A percentile compares a stretch with the other conserved stretches of the same genome.
Evolutionary conservation across 1,140 invertebrate genomes (phyloP).

Genomic region (Brachionus koreanus): DNA sequence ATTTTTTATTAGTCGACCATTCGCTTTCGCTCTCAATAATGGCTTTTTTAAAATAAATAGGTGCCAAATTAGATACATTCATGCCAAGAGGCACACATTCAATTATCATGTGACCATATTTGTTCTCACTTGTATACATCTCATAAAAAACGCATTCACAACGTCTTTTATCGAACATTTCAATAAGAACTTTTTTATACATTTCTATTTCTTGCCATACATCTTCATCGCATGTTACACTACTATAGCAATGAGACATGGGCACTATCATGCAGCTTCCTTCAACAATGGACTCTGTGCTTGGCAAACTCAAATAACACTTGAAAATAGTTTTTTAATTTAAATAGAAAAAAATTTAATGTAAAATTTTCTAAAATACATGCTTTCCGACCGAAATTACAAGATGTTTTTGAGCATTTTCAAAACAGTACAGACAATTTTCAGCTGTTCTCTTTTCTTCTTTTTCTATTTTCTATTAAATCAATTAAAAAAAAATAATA

Average conservation of each 20-base stretch:
- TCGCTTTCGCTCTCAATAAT: conserved; percentile 86
- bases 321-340: conserved; percentile 48
- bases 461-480: conserved; percentile 64
- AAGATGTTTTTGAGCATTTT: conserved; percentile 79
- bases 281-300: conserved; percentile 71
- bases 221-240: conserved; percentile 83
- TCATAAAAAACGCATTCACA: conserved; percentile 87
- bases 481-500: conserved; percentile 24
- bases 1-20: conserved; percentile 90
- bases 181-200: conserved; percentile 70
- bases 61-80: conserved; percentile 75
- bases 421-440: conserved; percentile 76
- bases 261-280: conserved; percentile 84
- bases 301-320: conserved; percentile 73
- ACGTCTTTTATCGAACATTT: conserved; percentile 67
- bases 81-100: conserved; percentile 81
- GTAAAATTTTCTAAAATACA: conserved; percentile 25
- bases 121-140: conserved; percentile 69
- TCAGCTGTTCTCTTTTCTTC: conserved; percentile 69
- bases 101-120: conserved; percentile 76
- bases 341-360: conserved; percentile 10
- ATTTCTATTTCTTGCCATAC: conserved; percentile 80
- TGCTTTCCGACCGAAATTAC: conserved; percentile 71
- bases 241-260: conserved; percentile 72
- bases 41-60: conserved; percentile 97